Percentiles rank a stretch among this genome's conserved stretches.
These are phyloP conservation scores for Brachionus angularis DNA, from an alignment of 1,140 invertebrate genomes.

Conservation along the genomic window DNA sequence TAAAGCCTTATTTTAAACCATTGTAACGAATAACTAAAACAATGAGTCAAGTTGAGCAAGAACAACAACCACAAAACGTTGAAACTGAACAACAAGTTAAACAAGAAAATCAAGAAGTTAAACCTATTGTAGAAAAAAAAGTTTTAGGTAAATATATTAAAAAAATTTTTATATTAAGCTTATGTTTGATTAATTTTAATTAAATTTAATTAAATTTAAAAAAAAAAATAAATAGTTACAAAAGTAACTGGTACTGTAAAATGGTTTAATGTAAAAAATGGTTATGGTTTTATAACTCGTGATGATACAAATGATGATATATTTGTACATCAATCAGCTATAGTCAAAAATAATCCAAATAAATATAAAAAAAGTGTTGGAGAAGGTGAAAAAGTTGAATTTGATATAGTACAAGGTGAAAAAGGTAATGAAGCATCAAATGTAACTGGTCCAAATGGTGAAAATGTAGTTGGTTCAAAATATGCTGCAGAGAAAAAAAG, in stretches of 20 bases:
- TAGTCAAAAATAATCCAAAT: constrained; percentile 90
- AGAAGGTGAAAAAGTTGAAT: constrained; percentile 95
- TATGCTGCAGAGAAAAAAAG: constrained; percentile 69
- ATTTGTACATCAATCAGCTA: constrained; percentile 91
- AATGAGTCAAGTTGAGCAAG: too few relatives aligned
- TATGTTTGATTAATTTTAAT: too few relatives aligned
- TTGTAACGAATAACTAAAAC: too few relatives aligned
- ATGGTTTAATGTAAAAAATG: constrained; percentile 99
- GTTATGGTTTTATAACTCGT: constrained; percentile 96
- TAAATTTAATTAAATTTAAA: too few relatives aligned
- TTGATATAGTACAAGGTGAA: constrained; percentile 79
- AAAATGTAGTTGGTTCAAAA: constrained; percentile 85
- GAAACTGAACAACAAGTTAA: too few relatives aligned
- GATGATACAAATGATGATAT: constrained; percentile 99
- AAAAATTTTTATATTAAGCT: too few relatives aligned
- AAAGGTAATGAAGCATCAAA: constrained; percentile 89
- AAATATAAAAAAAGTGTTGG: constrained; percentile 96
- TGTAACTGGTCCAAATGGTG: constrained; percentile 87
- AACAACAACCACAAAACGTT: too few relatives aligned
- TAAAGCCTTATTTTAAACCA: too few relatives aligned
- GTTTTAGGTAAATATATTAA: too few relatives aligned
- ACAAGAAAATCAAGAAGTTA: too few relatives aligned
- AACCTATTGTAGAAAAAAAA: too few relatives aligned
- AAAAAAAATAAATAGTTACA: neutral
- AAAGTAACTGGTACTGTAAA: constrained; percentile 79